phyloP scores from a whole-genome alignment of 2,113 vertebrate species.

The Mionectes macconnelli region DNA sequence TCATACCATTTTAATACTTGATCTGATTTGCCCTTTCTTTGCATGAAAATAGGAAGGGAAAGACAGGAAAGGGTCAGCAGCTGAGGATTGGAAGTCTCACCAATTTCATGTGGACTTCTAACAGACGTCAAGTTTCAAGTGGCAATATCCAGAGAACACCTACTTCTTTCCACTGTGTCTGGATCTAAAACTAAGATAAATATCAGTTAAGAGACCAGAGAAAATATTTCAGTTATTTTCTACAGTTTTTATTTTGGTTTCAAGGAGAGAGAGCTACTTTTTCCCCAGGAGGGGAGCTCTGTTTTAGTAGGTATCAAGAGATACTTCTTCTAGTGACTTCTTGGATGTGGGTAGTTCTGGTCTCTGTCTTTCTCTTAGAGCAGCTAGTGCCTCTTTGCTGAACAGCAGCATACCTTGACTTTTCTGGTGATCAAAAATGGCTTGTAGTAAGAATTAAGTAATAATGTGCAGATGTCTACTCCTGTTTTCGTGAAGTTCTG shows the following conservation, averaged over 20 bases:
- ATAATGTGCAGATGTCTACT: not conserved
- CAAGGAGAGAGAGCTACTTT: not conserved
- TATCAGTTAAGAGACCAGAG: not conserved
- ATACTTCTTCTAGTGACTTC: not conserved
- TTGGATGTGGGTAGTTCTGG: not conserved
- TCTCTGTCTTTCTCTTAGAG: not conserved
- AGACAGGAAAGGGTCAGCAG: not conserved
- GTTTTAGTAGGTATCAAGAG: not conserved
- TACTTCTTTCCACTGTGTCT: not conserved
- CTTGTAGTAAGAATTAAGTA: not conserved
- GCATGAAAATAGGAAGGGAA: not conserved
- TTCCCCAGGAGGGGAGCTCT: not conserved
- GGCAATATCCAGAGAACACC: not conserved
- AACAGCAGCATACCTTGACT: not conserved
- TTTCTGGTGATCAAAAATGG: not conserved
- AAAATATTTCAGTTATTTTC: not conserved
- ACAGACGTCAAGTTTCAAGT: conserved; percentile 1
- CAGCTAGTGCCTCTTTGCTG: not conserved
- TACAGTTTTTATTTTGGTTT: not conserved
- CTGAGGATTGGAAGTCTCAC: not conserved
- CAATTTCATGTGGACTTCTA: not conserved
- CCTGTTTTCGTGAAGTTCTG: not conserved
- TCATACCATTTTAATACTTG: not conserved
- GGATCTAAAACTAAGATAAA: not conserved
- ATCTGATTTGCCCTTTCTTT: conserved; percentile 21